These are phyloP conservation scores for Eristalis tenax DNA, from an alignment of 2,888 invertebrate species.

Conservation along the genomic window DNA sequence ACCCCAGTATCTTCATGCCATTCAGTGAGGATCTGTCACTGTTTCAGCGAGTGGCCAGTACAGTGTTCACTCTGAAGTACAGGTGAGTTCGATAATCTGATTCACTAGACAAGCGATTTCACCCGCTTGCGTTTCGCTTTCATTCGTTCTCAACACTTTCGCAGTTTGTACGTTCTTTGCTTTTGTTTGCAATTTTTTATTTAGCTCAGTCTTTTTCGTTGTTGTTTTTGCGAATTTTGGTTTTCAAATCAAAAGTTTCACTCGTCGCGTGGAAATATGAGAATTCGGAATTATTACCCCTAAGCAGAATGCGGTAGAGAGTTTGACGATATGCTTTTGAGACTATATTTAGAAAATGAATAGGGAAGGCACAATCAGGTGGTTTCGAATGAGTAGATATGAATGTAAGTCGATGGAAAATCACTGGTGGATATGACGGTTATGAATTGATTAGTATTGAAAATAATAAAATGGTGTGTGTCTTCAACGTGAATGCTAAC, in stretches of 20 bases:
- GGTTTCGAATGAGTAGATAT: not conserved
- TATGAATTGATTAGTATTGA: not conserved
- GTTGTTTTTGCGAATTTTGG: not conserved
- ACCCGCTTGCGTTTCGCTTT: slow-evolving; percentile 11
- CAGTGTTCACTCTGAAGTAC: slow-evolving; percentile 73
- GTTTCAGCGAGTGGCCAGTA: slow-evolving; percentile 77
- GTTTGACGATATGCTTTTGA: not conserved
- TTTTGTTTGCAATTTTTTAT: not conserved
- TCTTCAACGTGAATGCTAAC: not conserved
- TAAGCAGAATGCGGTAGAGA: not conserved
- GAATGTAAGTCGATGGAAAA: slow-evolving; percentile 21
- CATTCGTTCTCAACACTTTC: not conserved
- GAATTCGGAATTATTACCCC: slow-evolving; percentile 6
- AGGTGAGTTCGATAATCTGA: slow-evolving; percentile 66
- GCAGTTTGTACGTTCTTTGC: not conserved
- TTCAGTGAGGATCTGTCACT: slow-evolving; percentile 81
- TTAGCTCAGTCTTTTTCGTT: not conserved
- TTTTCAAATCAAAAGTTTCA: slow-evolving; percentile 15
- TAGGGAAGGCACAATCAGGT: not conserved
- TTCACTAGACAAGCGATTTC: slow-evolving; percentile 16
- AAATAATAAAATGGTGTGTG: not conserved
- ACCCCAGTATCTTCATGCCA: slow-evolving; percentile 82
- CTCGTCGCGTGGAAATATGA: not conserved
- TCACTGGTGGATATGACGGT: slow-evolving; percentile 6
- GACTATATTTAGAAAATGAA: slow-evolving; percentile 23